Percentiles rank a stretch among this genome's conserved stretches.
phyloP scores from a whole-genome alignment of 2,888 invertebrate species.

The Volucella zonaria region DNA sequence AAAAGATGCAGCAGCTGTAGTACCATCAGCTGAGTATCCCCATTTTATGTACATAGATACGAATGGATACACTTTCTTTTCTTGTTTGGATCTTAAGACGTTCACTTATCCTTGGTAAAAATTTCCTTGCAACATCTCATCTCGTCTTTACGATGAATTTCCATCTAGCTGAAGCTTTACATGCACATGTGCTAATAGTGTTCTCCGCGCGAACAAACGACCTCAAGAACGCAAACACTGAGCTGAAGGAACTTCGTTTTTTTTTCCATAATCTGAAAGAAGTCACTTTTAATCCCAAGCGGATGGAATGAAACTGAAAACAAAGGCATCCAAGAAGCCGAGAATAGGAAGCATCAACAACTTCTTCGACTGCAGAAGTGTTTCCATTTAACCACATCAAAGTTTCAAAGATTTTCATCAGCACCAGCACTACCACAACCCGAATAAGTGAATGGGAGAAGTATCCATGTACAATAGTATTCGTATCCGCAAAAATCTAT shows the following conservation, averaged over 20 bases:
- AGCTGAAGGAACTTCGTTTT: slow-evolving; percentile 25
- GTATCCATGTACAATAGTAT: background rate
- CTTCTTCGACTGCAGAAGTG: slow-evolving; percentile 48
- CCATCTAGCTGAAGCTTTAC: background rate
- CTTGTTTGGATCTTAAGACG: slow-evolving; percentile 51
- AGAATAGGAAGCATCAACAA: slow-evolving; percentile 17
- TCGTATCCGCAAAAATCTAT: slow-evolving; percentile 59
- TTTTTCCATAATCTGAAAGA: slow-evolving; percentile 63
- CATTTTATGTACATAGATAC: background rate
- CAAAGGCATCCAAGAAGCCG: slow-evolving; percentile 44
- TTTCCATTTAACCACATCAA: slow-evolving; percentile 70
- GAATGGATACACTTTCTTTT: slow-evolving; percentile 5
- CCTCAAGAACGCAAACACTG: slow-evolving; percentile 33
- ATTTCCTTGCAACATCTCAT: slow-evolving; percentile 35
- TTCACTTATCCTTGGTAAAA: slow-evolving; percentile 67
- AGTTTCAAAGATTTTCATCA: slow-evolving; percentile 69
- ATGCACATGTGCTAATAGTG: slow-evolving; percentile 25
- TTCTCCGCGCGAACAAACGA: background rate
- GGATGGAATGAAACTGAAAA: slow-evolving; percentile 34
- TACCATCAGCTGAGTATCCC: slow-evolving; percentile 19
- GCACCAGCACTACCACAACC: background rate
- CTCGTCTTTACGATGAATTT: background rate
- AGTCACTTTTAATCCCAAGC: slow-evolving; percentile 59
- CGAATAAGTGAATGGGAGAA: slow-evolving; percentile 13
- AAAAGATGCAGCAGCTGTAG: slow-evolving; percentile 6